A percentile compares a stretch with the other conserved stretches of the same genome.
phyloP scores from a whole-genome alignment of 2,797 vertebrate species.

The Anguilla obscura region DNA sequence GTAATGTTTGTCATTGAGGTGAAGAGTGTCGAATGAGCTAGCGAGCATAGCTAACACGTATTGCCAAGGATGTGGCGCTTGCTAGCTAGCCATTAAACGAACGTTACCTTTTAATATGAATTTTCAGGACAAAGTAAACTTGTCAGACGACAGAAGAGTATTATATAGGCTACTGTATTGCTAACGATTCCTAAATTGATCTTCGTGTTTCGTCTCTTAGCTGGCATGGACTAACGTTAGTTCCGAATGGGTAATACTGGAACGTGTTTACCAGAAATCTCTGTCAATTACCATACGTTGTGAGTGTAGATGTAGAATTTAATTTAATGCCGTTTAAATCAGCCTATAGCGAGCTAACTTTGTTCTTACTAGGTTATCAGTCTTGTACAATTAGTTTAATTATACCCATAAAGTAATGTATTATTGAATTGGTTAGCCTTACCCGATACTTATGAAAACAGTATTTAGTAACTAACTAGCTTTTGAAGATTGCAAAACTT shows the following conservation, averaged over 20 bases:
- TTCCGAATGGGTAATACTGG: neutral
- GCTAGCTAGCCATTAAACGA: neutral
- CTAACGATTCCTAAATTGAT: neutral
- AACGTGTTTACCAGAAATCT: neutral
- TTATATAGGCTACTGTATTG: neutral
- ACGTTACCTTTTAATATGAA: neutral
- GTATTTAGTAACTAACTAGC: neutral
- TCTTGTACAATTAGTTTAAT: neutral
- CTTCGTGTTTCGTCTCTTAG: neutral
- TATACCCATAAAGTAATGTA: neutral
- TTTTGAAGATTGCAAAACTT: neutral
- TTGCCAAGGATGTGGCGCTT: neutral
- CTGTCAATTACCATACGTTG: neutral
- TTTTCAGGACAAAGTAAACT: neutral
- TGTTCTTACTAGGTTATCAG: neutral
- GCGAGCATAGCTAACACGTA: neutral
- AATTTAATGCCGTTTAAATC: neutral
- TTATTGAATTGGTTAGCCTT: neutral
- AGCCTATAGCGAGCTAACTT: neutral
- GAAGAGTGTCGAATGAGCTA: neutral
- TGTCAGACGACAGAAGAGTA: neutral
- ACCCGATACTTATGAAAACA: neutral
- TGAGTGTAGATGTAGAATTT: neutral
- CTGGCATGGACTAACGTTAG: neutral
- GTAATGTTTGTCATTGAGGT: conserved; percentile 33